A percentile compares a stretch with the other conserved stretches of the same genome.
Evolutionary conservation across 2,113 vertebrate species (phyloP).

Genomic region (Chaetura pelagica): DNA sequence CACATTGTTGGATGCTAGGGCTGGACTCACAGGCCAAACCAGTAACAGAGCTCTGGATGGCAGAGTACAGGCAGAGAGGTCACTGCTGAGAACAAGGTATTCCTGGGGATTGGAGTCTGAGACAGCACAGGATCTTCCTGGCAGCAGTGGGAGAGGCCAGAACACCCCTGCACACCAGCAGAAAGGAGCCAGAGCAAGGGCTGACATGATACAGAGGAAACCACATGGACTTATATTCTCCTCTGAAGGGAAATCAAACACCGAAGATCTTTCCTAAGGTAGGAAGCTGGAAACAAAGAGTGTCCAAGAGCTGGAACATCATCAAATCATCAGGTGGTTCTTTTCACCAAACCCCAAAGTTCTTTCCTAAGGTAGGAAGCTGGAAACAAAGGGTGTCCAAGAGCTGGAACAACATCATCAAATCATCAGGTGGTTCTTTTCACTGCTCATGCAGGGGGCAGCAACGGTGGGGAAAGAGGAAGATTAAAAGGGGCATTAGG

Average conservation of each 20-base stretch:
- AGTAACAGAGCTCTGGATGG: neutral
- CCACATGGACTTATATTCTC: no score
- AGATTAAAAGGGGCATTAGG: neutral
- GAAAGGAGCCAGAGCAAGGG: neutral
- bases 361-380: no score
- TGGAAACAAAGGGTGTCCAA: no score
- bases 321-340: no score
- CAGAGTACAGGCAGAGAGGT: neutral
- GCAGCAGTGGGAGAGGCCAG: neutral
- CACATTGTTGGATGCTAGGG: rapidly evolving
- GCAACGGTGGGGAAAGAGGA: neutral
- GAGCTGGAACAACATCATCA: neutral
- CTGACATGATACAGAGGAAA: neutral
- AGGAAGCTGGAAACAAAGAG: no score
- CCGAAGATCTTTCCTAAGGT: no score
- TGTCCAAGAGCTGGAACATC: no score
- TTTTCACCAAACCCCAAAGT: no score
- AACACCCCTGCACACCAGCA: neutral
- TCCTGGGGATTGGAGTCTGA: neutral
- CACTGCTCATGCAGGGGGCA: neutral
- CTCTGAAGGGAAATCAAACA: neutral
- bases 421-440: neutral
- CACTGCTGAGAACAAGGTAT: neutral
- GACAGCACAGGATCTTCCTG: neutral
- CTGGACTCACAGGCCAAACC: neutral